Percentiles rank a stretch among this genome's conserved stretches.
These are phyloP conservation scores for Myioborus melanocephalus DNA, from an alignment of 2,797 vertebrate species.

Conservation along the genomic window DNA sequence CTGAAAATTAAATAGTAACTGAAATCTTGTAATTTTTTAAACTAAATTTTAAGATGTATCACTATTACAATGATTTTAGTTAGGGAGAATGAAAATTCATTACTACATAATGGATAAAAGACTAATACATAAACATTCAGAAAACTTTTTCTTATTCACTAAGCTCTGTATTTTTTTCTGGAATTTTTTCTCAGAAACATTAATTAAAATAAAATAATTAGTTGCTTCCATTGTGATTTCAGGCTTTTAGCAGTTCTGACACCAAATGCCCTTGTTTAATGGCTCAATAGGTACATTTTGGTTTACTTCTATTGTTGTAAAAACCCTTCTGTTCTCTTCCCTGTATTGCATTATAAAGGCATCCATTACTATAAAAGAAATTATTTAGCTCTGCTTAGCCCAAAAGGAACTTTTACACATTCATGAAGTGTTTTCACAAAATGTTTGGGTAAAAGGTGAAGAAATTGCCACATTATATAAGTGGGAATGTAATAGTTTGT, in stretches of 20 bases:
- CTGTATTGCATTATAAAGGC: neutral
- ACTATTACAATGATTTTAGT: neutral
- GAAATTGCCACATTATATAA: neutral
- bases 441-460: neutral
- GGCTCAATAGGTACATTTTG: neutral
- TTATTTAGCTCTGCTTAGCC: neutral
- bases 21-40: neutral
- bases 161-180: neutral
- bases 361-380: slow-evolving; percentile 5
- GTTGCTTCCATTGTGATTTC: neutral
- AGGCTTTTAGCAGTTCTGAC: neutral
- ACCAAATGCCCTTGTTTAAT: neutral
- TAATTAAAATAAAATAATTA: slow-evolving; percentile 18
- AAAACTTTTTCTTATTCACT: neutral
- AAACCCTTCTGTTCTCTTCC: neutral
- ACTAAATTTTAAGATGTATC: neutral
- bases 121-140: neutral
- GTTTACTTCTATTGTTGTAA: neutral
- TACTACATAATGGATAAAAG: neutral
- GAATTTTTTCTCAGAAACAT: neutral
- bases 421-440: neutral
- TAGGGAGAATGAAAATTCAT: neutral
- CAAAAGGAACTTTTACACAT: neutral
- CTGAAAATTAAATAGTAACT: neutral
- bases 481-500: neutral